Percentiles rank a stretch among this genome's conserved stretches.
Conservation (phyloP, 2,888 invertebrate species). For the Mesorhabditis spiculigera region DNA sequence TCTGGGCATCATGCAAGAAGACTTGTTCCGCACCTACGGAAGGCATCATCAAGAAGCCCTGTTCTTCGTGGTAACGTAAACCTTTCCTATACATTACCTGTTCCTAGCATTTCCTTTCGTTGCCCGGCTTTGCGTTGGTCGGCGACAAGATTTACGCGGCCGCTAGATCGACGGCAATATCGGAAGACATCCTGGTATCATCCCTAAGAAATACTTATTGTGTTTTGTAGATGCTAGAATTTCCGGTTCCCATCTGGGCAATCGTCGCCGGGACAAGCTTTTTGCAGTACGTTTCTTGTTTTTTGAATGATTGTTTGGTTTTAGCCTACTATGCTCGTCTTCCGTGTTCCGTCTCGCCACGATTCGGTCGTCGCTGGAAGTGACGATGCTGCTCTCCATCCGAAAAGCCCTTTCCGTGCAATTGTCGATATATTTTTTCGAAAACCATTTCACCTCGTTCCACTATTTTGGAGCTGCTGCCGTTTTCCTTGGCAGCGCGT, state of each 20-base stretch:
- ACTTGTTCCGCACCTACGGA: conserved; percentile 68
- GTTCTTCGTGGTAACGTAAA: conserved; percentile 42
- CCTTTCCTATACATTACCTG: not conserved
- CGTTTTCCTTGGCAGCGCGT: conserved; percentile 86
- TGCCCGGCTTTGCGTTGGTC: conserved; percentile 82
- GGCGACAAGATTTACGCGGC: conserved; percentile 75
- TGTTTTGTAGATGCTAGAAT: conserved; percentile 60
- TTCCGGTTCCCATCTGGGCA: conserved; percentile 69
- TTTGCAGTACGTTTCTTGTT: conserved; percentile 32
- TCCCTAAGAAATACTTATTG: conserved; percentile 12
- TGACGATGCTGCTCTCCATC: conserved; percentile 88
- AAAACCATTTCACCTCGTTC: conserved; percentile 82
- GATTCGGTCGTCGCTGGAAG: conserved; percentile 79
- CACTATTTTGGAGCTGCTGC: conserved; percentile 87
- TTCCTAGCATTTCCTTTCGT: conserved; percentile 75
- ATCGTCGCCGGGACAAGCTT: conserved; percentile 28
- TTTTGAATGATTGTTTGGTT: conserved; percentile 11
- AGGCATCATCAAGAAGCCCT: conserved; percentile 65
- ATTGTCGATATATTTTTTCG: conserved; percentile 88
- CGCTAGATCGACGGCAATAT: conserved; percentile 69
- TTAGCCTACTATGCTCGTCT: conserved; percentile 71
- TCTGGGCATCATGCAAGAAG: conserved; percentile 63
- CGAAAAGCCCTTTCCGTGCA: conserved; percentile 89
- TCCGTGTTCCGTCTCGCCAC: conserved; percentile 90
- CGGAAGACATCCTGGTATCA: conserved; percentile 19